Evolutionary conservation across 2,888 invertebrate species (phyloP).

Genomic region (Callyntrura sp.): DNA sequence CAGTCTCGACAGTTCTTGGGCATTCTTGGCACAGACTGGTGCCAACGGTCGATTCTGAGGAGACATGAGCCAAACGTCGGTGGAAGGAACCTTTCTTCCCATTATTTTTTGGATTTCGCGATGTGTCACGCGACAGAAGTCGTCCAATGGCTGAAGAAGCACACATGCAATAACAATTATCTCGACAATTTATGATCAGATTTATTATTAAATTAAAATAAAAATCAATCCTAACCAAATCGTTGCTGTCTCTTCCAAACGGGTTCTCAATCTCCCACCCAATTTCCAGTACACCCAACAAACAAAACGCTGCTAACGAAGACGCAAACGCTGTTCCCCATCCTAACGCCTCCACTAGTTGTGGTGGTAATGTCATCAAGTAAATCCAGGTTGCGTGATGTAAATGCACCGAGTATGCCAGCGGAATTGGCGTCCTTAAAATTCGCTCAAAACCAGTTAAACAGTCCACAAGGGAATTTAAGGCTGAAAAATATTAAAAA

Average conservation of each 20-base stretch:
- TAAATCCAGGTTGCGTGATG: conserved; percentile 81
- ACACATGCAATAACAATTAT: too few relatives aligned
- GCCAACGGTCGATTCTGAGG: conserved; percentile 79
- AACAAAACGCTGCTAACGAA: conserved; percentile 79
- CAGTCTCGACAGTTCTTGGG: conserved; percentile 71
- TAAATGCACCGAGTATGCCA: conserved; percentile 82
- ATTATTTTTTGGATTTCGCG: conserved; percentile 80
- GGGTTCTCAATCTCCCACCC: conserved; percentile 83
- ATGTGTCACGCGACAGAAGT: conserved; percentile 81
- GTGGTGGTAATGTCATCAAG: conserved; percentile 80
- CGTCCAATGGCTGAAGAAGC: conserved; percentile 80
- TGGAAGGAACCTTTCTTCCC: conserved; percentile 66
- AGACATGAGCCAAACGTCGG: conserved; percentile 80
- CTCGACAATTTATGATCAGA: too few relatives aligned
- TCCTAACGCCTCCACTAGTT: conserved; percentile 76
- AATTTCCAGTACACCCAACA: conserved; percentile 82
- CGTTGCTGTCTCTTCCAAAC: conserved; percentile 81
- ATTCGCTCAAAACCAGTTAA: conserved; percentile 81
- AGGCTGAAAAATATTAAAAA: conserved; percentile 68
- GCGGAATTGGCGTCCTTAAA: conserved; percentile 81
- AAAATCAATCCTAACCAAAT: conserved; percentile 81
- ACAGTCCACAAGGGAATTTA: conserved; percentile 80
- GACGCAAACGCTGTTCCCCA: conserved; percentile 81
- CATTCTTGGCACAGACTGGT: conserved; percentile 70
- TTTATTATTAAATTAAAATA: too few relatives aligned